Conservation (phyloP, 2,113 vertebrate species). For the Cnemophilus loriae region DNA sequence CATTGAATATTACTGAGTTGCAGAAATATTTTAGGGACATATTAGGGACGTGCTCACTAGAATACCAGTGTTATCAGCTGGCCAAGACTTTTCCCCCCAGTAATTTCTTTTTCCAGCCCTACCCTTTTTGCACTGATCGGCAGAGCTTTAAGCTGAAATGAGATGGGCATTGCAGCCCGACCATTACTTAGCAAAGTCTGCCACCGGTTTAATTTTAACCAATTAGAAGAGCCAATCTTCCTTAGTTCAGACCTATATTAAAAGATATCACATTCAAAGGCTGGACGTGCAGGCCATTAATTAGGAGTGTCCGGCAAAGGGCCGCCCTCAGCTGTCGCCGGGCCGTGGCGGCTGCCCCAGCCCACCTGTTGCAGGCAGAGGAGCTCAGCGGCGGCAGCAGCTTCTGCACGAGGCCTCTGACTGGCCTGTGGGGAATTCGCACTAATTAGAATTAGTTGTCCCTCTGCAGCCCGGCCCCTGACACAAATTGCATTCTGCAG, state of each 20-base stretch:
- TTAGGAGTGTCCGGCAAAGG: conserved; percentile 73
- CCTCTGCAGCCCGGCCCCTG: conserved; percentile 80
- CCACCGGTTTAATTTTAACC: conserved; percentile 69
- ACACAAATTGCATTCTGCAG: conserved; percentile 86
- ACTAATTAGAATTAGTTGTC: conserved; percentile 88
- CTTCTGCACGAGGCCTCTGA: conserved; percentile 66
- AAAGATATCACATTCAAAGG: conserved; percentile 72
- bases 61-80: conserved; percentile 45
- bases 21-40: conserved; percentile 2
- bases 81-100: conserved; percentile 34
- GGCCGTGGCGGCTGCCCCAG: conserved; percentile 61
- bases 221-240: conserved; percentile 74
- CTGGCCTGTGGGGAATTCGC: conserved; percentile 78
- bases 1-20: not conserved
- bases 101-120: not conserved
- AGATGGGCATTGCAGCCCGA: conserved; percentile 1
- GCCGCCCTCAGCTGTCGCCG: conserved; percentile 73
- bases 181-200: conserved; percentile 55
- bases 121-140: conserved; percentile 15
- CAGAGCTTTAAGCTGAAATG: conserved; percentile 40
- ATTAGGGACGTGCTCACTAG: not conserved
- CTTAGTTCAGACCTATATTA: conserved; percentile 65
- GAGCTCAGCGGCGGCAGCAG: conserved; percentile 56
- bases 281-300: conserved; percentile 65
- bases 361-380: conserved; percentile 78